Conservation (phyloP, 2,888 invertebrate genomes). For the Sthenelais limicola region DNA sequence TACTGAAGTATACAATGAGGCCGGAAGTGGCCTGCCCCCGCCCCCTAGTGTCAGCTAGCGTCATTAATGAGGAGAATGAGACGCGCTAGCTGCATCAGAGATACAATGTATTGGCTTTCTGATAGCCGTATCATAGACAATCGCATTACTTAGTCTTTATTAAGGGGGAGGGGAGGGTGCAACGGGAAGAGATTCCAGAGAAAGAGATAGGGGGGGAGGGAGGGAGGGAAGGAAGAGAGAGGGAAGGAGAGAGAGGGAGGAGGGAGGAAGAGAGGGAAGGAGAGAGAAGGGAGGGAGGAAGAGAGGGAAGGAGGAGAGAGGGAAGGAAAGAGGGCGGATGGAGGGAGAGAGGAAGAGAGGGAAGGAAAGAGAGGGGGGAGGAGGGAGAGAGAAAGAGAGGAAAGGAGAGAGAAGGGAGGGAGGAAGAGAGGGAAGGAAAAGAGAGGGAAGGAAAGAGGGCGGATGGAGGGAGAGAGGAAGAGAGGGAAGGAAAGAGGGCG, state of each 20-base stretch:
- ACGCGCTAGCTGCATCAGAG: too few species aligned
- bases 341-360: not conserved
- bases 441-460: not conserved
- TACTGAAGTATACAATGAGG: too few species aligned
- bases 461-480: not conserved
- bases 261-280: not conserved
- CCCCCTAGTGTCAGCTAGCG: too few species aligned
- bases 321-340: not conserved
- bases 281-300: not conserved
- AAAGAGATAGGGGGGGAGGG: not conserved
- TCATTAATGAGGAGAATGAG: too few species aligned
- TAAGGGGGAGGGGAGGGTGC: too few species aligned
- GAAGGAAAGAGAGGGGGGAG: not conserved
- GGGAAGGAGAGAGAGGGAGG: not conserved
- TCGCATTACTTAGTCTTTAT: too few species aligned
- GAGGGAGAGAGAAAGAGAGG: not conserved
- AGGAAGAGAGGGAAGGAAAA: not conserved
- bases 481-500: not conserved
- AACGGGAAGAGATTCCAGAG: too few species aligned
- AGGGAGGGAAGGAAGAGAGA: too few species aligned
- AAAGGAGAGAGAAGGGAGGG: too few species aligned
- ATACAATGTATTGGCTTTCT: too few species aligned
- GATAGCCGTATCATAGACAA: too few species aligned
- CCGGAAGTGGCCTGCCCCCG: too few species aligned
- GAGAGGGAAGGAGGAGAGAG: not conserved